A percentile compares a stretch with the other conserved stretches of the same genome.
Evolutionary conservation across 2,888 invertebrate genomes (phyloP).

Genomic region (Polydrusus cervinus): DNA sequence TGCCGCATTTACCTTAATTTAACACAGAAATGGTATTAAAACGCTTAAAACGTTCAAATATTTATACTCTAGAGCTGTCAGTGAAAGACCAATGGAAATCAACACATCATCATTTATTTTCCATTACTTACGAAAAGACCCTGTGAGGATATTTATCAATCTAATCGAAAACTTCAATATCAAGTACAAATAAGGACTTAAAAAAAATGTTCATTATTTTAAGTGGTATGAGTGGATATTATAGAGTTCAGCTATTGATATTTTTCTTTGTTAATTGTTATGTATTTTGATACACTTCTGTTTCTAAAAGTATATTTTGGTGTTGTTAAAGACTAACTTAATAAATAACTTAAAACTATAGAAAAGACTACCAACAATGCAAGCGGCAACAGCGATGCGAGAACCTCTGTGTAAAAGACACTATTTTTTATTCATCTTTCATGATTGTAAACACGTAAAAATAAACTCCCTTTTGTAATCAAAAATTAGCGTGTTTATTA

Average conservation of each 20-base stretch:
- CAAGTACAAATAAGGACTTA: slow-evolving; percentile 24
- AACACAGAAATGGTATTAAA: neutral
- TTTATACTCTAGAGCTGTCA: slow-evolving; percentile 9
- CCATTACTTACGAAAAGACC: slow-evolving; percentile 17
- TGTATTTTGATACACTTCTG: neutral
- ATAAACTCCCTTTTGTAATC: too few relatives aligned
- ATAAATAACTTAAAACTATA: too few relatives aligned
- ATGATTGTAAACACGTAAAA: too few relatives aligned
- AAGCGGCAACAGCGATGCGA: too few relatives aligned
- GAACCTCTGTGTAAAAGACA: too few relatives aligned
- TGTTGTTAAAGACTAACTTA: too few relatives aligned
- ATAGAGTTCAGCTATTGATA: slow-evolving; percentile 5
- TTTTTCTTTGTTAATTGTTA: slow-evolving; percentile 11
- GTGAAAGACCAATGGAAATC: slow-evolving; percentile 20
- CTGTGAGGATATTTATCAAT: slow-evolving; percentile 20
- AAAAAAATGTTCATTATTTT: slow-evolving; percentile 34
- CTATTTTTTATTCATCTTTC: too few relatives aligned
- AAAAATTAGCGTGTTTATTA: too few relatives aligned
- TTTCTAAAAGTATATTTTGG: neutral
- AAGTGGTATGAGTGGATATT: slow-evolving; percentile 12
- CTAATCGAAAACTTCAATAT: slow-evolving; percentile 13
- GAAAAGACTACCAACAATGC: too few relatives aligned
- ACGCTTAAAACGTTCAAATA: neutral
- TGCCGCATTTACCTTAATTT: too few relatives aligned
- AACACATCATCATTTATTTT: slow-evolving; percentile 29